Evolutionary conservation across 1,140 invertebrate genomes (phyloP), one percentile per base, ranked within the genome.

Genomic region (Lasioglossum baleicum): DNA sequence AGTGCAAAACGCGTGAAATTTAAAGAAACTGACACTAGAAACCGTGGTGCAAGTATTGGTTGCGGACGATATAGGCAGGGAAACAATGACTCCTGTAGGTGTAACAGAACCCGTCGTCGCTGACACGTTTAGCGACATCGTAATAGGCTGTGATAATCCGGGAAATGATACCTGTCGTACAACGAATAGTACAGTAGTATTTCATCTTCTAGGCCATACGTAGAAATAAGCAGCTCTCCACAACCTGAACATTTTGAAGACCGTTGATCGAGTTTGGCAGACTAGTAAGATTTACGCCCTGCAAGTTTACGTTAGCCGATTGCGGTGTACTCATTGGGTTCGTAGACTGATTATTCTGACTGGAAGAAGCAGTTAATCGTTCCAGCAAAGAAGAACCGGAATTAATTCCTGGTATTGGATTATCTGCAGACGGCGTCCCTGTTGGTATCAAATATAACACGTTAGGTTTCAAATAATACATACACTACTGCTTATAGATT

Each of bases 231-330:
- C 13, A 83, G 40, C 65, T 67, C 42, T 81, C 64, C 74, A 74
- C 44, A 80, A 96, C 95, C 91, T 95, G 95, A 68, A 97, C 96
- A 92, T 97, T 97, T 92, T 97, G 96, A 26, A 97, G 91, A 66
- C 96, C 96, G 68, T 96, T 95, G 70, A 97, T 95, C 4, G 95
- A 94, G 89, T 95, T 95, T 6, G 94, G 96, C 65, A 97, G 94
- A 87, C 95, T 96, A 69, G 96, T 94, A 75, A 97, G 94, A 92
- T 96, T 97, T 69, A 97, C 94, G 83, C 96, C 95, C 91, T 96
- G 95, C 60, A 96, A 92, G 89, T 94, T 95, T 40, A 95, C 91
- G 20, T 95, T 95, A 11, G 94, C 88, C 51, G 94, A 94, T 73
- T 95, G 94, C 40, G 95, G 94, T 92, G 94, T 95, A 79, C 94